These are phyloP conservation scores for Lepeophtheirus salmonis DNA, from an alignment of 1,140 invertebrate genomes.

Conservation along the genomic window DNA sequence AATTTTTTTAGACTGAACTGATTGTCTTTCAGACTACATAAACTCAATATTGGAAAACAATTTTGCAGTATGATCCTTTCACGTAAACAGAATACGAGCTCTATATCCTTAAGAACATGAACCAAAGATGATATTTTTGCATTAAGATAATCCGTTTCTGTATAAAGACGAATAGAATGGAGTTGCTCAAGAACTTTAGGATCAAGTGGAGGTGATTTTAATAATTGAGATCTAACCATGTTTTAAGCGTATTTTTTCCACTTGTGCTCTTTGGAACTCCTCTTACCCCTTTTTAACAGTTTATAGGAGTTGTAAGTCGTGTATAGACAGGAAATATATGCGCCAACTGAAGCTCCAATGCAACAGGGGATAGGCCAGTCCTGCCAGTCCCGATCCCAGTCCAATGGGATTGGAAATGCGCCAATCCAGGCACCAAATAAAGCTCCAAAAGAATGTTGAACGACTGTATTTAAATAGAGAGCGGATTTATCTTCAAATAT, in stretches of 20 bases:
- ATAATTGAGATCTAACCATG: background rate
- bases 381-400: constrained; percentile 80
- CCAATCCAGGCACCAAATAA: constrained; percentile 69
- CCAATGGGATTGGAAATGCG: constrained; percentile 64
- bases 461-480: background rate
- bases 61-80: background rate
- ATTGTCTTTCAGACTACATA: no score
- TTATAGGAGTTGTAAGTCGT: background rate
- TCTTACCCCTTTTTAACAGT: background rate
- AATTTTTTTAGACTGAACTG: no score
- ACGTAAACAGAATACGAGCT: background rate
- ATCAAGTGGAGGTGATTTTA: background rate
- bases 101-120: background rate
- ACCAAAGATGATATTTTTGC: background rate
- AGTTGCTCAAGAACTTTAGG: background rate
- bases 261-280: background rate
- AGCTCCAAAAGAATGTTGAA: constrained; percentile 23
- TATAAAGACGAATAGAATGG: background rate
- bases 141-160: background rate
- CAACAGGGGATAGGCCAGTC: constrained; percentile 57
- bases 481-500: background rate
- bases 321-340: no score
- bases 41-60: no score
- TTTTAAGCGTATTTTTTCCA: background rate
- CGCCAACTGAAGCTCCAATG: constrained; percentile 43